A percentile compares a stretch with the other conserved stretches of the same genome.
Conservation (phyloP, 2,113 vertebrate species). For the Myxocyprinus asiaticus region DNA sequence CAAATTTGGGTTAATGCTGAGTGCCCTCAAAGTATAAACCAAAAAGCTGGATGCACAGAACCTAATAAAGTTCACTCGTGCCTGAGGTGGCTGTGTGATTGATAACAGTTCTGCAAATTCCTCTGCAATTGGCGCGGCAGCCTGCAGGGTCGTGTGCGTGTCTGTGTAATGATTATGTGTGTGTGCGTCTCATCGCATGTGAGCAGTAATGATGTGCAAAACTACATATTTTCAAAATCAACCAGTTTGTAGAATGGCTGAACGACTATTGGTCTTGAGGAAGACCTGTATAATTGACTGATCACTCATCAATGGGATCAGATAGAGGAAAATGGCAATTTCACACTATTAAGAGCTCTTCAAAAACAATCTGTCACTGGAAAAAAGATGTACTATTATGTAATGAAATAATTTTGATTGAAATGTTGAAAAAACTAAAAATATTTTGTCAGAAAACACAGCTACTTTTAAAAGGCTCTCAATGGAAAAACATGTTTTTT, state of each 20-base stretch:
- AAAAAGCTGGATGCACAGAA: constrained; percentile 52
- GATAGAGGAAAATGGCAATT: too few species aligned
- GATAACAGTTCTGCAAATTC: constrained; percentile 64
- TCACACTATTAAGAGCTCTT: too few species aligned
- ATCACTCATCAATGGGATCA: too few species aligned
- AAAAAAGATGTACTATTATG: too few species aligned
- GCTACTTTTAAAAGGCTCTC: too few species aligned
- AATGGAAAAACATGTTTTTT: too few species aligned
- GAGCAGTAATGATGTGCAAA: neutral
- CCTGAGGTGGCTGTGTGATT: constrained; percentile 68
- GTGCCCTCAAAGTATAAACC: constrained; percentile 51
- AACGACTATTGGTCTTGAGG: too few species aligned
- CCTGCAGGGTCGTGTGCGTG: constrained; percentile 20
- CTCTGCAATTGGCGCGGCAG: constrained; percentile 57
- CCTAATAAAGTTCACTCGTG: constrained; percentile 63
- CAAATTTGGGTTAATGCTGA: constrained; percentile 53
- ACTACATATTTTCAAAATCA: neutral
- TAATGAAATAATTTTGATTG: too few species aligned
- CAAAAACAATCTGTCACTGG: too few species aligned
- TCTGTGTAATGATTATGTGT: constrained; percentile 8
- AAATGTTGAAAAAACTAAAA: too few species aligned
- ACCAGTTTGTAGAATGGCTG: neutral
- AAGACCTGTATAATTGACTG: too few species aligned
- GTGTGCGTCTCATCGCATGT: constrained; percentile 18
- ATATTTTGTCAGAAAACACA: too few species aligned